A percentile compares a stretch with the other conserved stretches of the same genome.
phyloP scores from a whole-genome alignment of 92 coral and sea anemone genomes.

The Actinostola sp. region DNA sequence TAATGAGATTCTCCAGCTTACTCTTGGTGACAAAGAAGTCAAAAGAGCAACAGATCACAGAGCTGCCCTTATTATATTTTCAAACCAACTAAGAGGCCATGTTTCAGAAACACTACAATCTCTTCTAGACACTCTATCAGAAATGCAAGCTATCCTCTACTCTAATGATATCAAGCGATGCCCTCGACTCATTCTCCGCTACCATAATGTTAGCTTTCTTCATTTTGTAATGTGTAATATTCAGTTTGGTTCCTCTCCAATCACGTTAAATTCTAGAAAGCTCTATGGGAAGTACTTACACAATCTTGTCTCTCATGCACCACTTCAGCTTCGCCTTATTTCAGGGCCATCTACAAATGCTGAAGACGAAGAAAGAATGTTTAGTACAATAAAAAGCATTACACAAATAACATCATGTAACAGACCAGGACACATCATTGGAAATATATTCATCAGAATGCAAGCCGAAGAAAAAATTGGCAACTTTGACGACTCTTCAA shows the following conservation, averaged over 20 bases:
- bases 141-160: too few species aligned
- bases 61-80: conserved; percentile 27
- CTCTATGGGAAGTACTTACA: conserved; percentile 56
- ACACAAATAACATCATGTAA: too few species aligned
- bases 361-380: too few species aligned
- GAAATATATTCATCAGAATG: conserved; percentile 39
- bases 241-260: conserved; percentile 38
- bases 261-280: too few species aligned
- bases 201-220: conserved; percentile 29
- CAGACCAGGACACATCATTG: conserved; percentile 40
- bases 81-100: conserved; percentile 24
- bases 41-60: conserved; percentile 49
- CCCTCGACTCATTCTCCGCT: too few species aligned
- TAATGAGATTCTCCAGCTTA: conserved; percentile 4
- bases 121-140: conserved; percentile 27
- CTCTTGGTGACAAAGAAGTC: conserved; percentile 42
- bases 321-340: conserved; percentile 32
- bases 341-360: conserved; percentile 43
- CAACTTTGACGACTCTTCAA: conserved; percentile 16
- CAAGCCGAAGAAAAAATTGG: conserved; percentile 36
- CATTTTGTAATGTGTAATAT: conserved; percentile 33
- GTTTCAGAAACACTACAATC: conserved; percentile 30
- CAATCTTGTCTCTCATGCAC: conserved; percentile 35
- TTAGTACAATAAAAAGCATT: too few species aligned
- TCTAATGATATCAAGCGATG: too few species aligned